Conservation (phyloP, 1,140 invertebrate species). For the Magallana gigas region DNA sequence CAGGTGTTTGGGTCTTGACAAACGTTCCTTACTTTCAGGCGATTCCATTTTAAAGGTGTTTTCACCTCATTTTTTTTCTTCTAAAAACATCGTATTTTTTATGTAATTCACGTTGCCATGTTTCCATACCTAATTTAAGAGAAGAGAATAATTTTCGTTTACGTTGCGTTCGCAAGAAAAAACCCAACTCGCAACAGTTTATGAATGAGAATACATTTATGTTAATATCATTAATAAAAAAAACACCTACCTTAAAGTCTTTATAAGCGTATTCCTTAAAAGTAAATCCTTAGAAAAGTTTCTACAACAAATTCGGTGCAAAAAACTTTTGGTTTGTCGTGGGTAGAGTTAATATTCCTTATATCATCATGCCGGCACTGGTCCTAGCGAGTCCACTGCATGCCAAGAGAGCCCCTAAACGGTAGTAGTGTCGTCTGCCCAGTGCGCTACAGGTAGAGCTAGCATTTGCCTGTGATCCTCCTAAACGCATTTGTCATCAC, state of each 20-base stretch:
- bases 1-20: no score
- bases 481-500: constrained; percentile 26
- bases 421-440: constrained; percentile 4
- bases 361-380: constrained; percentile 29
- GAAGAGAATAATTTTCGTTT: no score
- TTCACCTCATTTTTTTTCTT: no score
- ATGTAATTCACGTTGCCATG: no score
- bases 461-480: constrained; percentile 16
- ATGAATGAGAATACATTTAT: background rate
- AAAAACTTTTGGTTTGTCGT: constrained; percentile 8
- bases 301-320: constrained; percentile 14
- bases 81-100: no score
- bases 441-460: constrained; percentile 25
- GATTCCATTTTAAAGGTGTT: no score
- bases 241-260: constrained; percentile 6
- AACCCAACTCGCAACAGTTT: background rate
- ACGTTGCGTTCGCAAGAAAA: background rate
- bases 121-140: no score
- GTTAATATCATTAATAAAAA: background rate
- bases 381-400: background rate
- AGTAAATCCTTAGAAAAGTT: constrained; percentile 20
- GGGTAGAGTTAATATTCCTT: constrained; percentile 7
- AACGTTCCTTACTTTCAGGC: no score
- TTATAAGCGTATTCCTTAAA: background rate
- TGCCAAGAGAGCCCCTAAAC: background rate